Base-by-base conservation (phyloP, 2,888 invertebrate species). In the Ectobius pallidus region DNA sequence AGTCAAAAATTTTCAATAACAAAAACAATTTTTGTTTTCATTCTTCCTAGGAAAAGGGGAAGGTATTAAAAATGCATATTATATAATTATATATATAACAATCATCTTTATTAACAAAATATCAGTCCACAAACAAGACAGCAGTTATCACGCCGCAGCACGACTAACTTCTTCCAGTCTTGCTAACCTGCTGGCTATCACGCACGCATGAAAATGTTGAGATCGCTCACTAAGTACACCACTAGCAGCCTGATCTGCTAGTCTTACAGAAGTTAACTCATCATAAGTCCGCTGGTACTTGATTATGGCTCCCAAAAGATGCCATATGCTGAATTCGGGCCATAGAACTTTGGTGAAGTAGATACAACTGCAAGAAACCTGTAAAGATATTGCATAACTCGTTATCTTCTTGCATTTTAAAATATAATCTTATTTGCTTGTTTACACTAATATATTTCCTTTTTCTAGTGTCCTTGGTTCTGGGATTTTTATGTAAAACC, bases 311-410 rank as follows among this genome's bases (percentile, higher is more conserved):
- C 87, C 88, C 76, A 97, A 84, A 68, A 99, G 88, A 83, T 97
- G 92, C 96, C 96, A 98, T 74, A 96, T 88, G 55, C 90, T 91
- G 80, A 99, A 96, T 81, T 97, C 97, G 1, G 99, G 99, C 99
- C 99, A 99, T 42, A 99, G 84, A 0, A 94, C 93, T 75, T 93
- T 88, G 1, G 94, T 90, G 83, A 99, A 99, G 80, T 94, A 93
- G 46, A 99, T 82, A 61, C 93, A 91, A 7, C 94, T 90, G 79
- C 90, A 89, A 44, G 91, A 87, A 74, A 91, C 87, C 93, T 96
- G 83, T 72, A 83, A 84, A 75, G 71, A 42, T 18, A n/a, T n/a
- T n/a, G n/a, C n/a, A n/a, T n/a, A 49, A 55, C 18, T 30, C 42
- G 42, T 14, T 42, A 14, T 62, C 9, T 22, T 62, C 25, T 11